Conservation (phyloP, 1,140 invertebrate species). For the Brachionus calyciflorus region DNA sequence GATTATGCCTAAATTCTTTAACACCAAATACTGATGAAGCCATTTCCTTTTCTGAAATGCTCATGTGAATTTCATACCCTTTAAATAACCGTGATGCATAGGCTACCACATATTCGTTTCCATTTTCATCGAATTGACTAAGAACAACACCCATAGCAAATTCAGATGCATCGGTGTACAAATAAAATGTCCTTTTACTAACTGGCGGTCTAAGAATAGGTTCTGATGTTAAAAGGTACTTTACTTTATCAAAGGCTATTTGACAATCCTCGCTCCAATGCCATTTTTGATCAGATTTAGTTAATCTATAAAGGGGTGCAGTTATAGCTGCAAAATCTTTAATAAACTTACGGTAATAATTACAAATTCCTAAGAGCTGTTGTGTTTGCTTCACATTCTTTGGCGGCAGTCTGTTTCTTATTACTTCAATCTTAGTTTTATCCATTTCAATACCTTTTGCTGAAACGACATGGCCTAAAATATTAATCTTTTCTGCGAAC, state of each 20-base stretch:
- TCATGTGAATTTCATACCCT: slow-evolving; percentile 48
- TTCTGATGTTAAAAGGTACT: slow-evolving; percentile 30
- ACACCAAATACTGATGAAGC: slow-evolving; percentile 61
- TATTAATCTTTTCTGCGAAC: slow-evolving; percentile 11
- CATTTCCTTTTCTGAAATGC: slow-evolving; percentile 56
- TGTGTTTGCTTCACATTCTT: slow-evolving; percentile 50
- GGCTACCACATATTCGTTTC: slow-evolving; percentile 4
- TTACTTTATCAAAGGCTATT: slow-evolving; percentile 47
- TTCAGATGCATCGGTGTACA: slow-evolving; percentile 49
- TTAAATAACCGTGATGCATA: slow-evolving; percentile 9
- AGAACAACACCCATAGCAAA: slow-evolving; percentile 48
- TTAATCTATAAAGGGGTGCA: slow-evolving; percentile 51
- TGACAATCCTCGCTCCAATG: slow-evolving; percentile 3
- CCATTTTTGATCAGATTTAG: slow-evolving; percentile 49
- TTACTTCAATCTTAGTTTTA: slow-evolving; percentile 48
- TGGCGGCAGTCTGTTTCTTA: slow-evolving; percentile 49
- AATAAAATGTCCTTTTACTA: slow-evolving; percentile 45
- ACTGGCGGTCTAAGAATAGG: slow-evolving; percentile 49
- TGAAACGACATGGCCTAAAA: slow-evolving; percentile 48
- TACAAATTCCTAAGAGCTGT: slow-evolving; percentile 46
- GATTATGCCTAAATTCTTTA: slow-evolving; percentile 61
- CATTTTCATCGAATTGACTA: slow-evolving; percentile 47
- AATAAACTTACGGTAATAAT: slow-evolving; percentile 49
- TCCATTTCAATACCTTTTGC: slow-evolving; percentile 46
- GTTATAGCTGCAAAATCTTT: slow-evolving; percentile 48